Evolutionary conservation across 1,140 invertebrate genomes (phyloP), one percentile per base, ranked within the genome.

Genomic region (Sitobion miscanthi): DNA sequence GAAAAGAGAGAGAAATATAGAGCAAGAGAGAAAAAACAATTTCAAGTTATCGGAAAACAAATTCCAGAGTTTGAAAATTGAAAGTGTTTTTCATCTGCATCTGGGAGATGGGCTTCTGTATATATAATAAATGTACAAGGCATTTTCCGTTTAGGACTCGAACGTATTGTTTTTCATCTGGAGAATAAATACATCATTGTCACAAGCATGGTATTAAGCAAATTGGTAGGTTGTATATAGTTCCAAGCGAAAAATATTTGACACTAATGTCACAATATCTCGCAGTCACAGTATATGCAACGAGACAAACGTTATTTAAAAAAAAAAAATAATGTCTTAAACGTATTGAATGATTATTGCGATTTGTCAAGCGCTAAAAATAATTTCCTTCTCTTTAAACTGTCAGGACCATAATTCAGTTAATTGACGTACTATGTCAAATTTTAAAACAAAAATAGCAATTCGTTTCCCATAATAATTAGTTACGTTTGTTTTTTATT

Each of bases 121-220:
- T 54, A n/a, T 42, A 21, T 38, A 45, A 88, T 88, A n/a, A 83
- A 92, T 92, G 69, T 92, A 92, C 90, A 92, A 23, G 89, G 42
- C 47, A 20, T 38, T 20, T 82, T 52, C 45, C 69, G 69, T 83
- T 83, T 83, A 52, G 62, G n/a, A 82, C 62, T 42, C 38, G 25
- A 62, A 90, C 77, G 90, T 92, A 92, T 83, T 92, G 90, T 92
- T 92, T 90, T 49, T 83, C 90, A 83, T 92, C 90, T 92, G 35
- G 7, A 92, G 69, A 92, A 83, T 92, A 92, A 92, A 92, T 49
- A 38, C 69, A 92, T 83, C 69, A 83, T 82, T 42, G 90, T 92
- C 90, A 92, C 57, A 45, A 69, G 38, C 54, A 62, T 62, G 21
- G 38, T 90, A 62, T 90, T 57, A 90, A 90, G 49, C n/a, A 89